Conservation (phyloP, 2,113 vertebrate species). For the Morone chrysops region DNA sequence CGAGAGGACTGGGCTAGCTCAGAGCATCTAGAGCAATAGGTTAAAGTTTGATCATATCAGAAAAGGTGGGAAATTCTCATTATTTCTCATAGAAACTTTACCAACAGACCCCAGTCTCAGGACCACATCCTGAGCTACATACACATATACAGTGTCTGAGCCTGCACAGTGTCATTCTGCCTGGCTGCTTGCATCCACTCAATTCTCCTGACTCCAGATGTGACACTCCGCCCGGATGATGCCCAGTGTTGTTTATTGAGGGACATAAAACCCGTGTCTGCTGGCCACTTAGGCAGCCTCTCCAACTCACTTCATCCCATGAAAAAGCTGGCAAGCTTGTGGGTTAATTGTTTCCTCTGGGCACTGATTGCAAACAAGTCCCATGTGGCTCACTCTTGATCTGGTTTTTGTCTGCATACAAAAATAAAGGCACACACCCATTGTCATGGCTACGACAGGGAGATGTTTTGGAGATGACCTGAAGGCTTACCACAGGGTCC, state of each 20-base stretch:
- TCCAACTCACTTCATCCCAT: conserved; percentile 58
- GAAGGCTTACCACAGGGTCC: conserved; percentile 26
- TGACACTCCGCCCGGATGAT: conserved; percentile 58
- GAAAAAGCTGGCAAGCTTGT: conserved; percentile 65
- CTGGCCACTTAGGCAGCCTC: conserved; percentile 53
- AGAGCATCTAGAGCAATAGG: not conserved
- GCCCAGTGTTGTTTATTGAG: conserved; percentile 64
- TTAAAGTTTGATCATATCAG: conserved; percentile 8
- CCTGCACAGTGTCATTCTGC: conserved; percentile 7
- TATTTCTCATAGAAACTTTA: not conserved
- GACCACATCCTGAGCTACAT: not conserved
- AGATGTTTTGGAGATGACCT: conserved; percentile 69
- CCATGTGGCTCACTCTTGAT: conserved; percentile 67
- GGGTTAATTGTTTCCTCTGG: conserved; percentile 74
- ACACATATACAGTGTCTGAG: not conserved
- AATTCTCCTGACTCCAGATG: conserved; percentile 47
- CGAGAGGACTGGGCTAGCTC: not conserved
- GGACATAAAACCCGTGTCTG: conserved; percentile 59
- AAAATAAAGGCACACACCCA: conserved; percentile 53
- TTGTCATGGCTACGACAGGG: conserved; percentile 53
- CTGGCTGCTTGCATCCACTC: conserved; percentile 9
- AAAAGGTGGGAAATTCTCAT: not conserved
- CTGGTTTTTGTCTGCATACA: conserved; percentile 69
- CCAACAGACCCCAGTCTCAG: not conserved
- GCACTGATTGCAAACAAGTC: conserved; percentile 74